phyloP scores from a whole-genome alignment of 2,888 invertebrate species.

The Galeopsomyia nigrocyanea region DNA sequence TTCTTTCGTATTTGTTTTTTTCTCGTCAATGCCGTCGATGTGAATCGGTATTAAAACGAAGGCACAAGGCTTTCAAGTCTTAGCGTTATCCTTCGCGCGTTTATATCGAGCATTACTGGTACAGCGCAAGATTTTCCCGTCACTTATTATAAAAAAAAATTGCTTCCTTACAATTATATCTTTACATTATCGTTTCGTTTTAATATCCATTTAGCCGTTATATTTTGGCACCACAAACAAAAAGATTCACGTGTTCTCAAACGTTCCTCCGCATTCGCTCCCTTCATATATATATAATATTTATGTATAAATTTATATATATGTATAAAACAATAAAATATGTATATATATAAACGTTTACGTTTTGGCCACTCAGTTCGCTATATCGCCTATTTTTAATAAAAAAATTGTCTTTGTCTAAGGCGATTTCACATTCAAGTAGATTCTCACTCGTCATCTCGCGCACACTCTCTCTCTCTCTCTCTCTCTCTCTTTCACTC shows the following conservation, averaged over 20 bases:
- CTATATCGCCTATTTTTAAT: constrained; percentile 63
- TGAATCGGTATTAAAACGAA: constrained; percentile 58
- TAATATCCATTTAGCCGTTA: constrained; percentile 48
- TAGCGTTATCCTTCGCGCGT: constrained; percentile 46
- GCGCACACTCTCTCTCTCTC: constrained; percentile 46
- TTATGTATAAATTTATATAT: constrained; percentile 54
- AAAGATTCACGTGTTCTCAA: constrained; percentile 23
- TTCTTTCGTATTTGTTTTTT: constrained; percentile 9
- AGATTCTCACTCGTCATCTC: constrained; percentile 57
- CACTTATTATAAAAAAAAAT: constrained; percentile 23
- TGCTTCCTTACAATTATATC: constrained; percentile 35
- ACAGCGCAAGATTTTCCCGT: constrained; percentile 44
- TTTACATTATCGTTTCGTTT: constrained; percentile 45
- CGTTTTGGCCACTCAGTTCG: constrained; percentile 68
- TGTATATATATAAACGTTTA: constrained; percentile 65
- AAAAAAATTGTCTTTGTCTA: constrained; percentile 63
- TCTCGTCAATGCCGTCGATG: constrained; percentile 54
- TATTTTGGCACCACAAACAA: constrained; percentile 61
- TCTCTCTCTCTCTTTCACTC: constrained; percentile 60
- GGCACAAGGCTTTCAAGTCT: constrained; percentile 66
- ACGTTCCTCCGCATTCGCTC: constrained; percentile 33
- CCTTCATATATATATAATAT: constrained; percentile 41
- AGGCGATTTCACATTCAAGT: constrained; percentile 58
- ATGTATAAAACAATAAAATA: constrained; percentile 63
- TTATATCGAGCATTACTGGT: constrained; percentile 37